Base-by-base conservation (phyloP, 2,797 vertebrate species). In the Tinamus major region DNA sequence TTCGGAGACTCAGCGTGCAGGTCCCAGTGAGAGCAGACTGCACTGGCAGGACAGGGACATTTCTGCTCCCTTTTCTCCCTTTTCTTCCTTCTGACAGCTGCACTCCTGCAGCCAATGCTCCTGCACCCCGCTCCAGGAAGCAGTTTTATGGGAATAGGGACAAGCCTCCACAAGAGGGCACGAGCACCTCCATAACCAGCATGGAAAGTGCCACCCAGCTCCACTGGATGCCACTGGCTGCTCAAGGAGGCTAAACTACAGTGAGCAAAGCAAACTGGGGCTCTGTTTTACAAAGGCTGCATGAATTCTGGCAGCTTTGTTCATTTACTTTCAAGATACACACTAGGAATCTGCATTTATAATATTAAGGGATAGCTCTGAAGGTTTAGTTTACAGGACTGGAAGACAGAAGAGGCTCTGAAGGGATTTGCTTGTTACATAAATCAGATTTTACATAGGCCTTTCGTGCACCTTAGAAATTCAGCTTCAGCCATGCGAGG, bases 141-240 rank as follows among this genome's bases (percentile, higher is more conserved):
- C 14, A 8, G 61, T 33, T 2, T 1, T 37, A 46, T n/a, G 55
- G 88, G 83, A 65, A 78, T 35, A 42, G 59, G 84, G 76, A 87
- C 5, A 5, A 78, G 72, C 58, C 85, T 94, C 92, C 95, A 93
- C 79, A 64, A 95, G 92, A 96, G 92, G 95, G 94, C 94, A 93
- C 3, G 49, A 83, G 82, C 89, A 76, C 82, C 72, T n/a, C 83
- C 72, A 31, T 0, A 4, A 53, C 8, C 64, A 64, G 81, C 13
- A n/a, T n/a, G 17, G 55, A 20, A 56, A 56, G 31, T 18, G 18
- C 55, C 19, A n/a, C 55, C 18, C 55, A 19, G 31, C 31, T 19
- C 27, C 55, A n/a, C 55, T n/a, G 55, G 31, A 6, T n/a, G 65
- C 44, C 15, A 42, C 64, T n/a, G 21, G 44, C 44, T 48, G 64